Evolutionary conservation across 2,797 vertebrate genomes (phyloP).

Genomic region (Cuculus canorus): DNA sequence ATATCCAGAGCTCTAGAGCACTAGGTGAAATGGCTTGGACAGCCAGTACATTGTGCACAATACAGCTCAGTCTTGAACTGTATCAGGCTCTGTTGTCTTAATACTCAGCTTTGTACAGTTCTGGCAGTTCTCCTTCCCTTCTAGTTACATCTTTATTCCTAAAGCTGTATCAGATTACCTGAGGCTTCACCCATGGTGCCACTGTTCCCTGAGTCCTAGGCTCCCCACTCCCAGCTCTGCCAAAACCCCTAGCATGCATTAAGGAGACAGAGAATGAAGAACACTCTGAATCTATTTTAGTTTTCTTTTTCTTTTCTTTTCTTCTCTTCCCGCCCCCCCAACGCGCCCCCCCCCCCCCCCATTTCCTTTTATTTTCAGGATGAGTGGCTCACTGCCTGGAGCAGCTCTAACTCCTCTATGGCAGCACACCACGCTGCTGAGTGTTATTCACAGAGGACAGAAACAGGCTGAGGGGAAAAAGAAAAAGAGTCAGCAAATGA

Average conservation of each 20-base stretch:
- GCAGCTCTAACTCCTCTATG: background rate
- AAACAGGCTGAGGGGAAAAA: background rate
- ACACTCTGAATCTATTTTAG: background rate
- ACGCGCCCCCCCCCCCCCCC: too few species aligned
- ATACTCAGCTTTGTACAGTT: background rate
- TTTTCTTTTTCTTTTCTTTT: rapidly evolving
- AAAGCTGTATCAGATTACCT: background rate
- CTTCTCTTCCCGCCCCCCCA: too few species aligned
- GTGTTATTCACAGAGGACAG: background rate
- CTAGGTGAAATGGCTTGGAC: background rate
- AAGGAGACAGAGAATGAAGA: background rate
- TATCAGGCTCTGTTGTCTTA: background rate
- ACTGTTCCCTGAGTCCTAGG: background rate
- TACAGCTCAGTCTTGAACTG: background rate
- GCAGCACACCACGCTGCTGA: background rate
- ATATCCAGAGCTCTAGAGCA: background rate
- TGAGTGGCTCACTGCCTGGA: background rate
- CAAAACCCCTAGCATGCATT: background rate
- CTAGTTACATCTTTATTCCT: constrained; percentile 3
- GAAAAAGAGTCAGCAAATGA: background rate
- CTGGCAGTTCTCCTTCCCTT: background rate
- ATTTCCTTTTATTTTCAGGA: background rate
- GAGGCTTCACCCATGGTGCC: background rate
- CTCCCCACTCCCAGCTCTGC: background rate
- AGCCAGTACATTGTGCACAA: background rate